phyloP scores from a whole-genome alignment of 2,797 vertebrate genomes.

The Balearica regulorum region DNA sequence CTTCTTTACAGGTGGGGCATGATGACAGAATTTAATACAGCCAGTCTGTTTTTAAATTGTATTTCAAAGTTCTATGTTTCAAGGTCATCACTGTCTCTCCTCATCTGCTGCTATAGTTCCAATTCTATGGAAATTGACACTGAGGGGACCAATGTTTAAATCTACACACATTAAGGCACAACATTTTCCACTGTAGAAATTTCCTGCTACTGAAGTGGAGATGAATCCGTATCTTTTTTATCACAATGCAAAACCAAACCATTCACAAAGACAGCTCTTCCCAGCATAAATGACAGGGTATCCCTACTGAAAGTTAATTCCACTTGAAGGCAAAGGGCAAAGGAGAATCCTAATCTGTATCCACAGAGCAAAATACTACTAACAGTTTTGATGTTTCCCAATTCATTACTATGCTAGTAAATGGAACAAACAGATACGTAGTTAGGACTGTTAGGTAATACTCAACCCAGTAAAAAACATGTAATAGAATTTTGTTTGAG shows the following conservation, averaged over 20 bases:
- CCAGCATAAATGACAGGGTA: not conserved
- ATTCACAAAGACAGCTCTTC: not conserved
- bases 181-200: not conserved
- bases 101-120: not conserved
- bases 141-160: not conserved
- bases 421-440: not conserved
- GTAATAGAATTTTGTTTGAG: not conserved
- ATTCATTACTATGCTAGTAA: not conserved
- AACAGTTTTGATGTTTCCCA: not conserved
- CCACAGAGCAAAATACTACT: not conserved
- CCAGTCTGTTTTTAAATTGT: not conserved
- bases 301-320: not conserved
- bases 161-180: not conserved
- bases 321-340: not conserved
- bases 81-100: not conserved
- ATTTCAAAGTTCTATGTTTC: not conserved
- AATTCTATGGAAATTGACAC: not conserved
- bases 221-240: not conserved
- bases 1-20: not conserved
- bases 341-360: not conserved
- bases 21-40: not conserved
- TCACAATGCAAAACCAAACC: not conserved
- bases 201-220: not conserved
- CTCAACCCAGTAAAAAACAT: not conserved
- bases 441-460: not conserved